These are phyloP conservation scores for Hippocampus kuda DNA, from an alignment of 2,797 vertebrate genomes.

Conservation along the genomic window DNA sequence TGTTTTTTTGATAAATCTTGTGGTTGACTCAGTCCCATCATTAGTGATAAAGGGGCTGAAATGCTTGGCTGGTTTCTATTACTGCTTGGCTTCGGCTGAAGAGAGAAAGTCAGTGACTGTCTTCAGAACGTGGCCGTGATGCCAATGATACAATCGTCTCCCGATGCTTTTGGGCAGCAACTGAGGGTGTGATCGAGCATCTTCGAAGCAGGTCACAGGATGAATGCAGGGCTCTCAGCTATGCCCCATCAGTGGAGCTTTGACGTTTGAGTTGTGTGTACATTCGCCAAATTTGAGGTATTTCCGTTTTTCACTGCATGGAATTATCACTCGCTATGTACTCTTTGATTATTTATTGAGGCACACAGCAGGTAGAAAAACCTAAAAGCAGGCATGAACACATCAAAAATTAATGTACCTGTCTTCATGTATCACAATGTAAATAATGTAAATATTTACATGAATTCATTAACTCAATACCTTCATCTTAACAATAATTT, in stretches of 20 bases:
- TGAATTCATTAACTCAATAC: too few relatives aligned
- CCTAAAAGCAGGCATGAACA: too few relatives aligned
- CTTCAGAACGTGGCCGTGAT: neutral
- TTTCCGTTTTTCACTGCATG: too few relatives aligned
- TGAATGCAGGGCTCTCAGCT: neutral
- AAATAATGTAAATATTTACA: too few relatives aligned
- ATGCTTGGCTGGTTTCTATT: neutral
- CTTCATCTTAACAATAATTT: too few relatives aligned
- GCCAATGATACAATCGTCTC: neutral
- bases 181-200: neutral
- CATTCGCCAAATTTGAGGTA: neutral
- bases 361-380: too few relatives aligned
- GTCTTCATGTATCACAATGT: too few relatives aligned
- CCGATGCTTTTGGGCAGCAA: neutral
- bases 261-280: neutral
- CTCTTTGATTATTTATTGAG: too few relatives aligned
- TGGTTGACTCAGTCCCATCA: too few relatives aligned
- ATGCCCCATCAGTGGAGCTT: neutral
- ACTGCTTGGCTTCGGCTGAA: neutral
- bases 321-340: too few relatives aligned
- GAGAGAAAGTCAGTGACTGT: neutral
- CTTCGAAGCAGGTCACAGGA: neutral
- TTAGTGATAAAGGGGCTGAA: neutral
- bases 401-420: too few relatives aligned
- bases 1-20: too few relatives aligned